Base-by-base conservation (phyloP, 2,113 vertebrate genomes). In the Addax nasomaculatus region DNA sequence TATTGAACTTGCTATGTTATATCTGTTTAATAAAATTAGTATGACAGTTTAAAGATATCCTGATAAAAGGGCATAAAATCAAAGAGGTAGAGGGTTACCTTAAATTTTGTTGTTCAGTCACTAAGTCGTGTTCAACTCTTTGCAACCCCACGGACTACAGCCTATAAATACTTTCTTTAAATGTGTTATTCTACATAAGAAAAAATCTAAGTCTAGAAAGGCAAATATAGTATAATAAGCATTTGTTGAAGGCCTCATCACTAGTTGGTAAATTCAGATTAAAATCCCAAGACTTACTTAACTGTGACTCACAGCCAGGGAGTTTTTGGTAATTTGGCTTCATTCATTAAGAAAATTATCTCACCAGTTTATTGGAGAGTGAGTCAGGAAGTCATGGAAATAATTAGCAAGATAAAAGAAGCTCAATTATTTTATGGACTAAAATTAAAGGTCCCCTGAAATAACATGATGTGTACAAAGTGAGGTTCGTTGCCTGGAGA, bases 401-500 rank as follows among this genome's bases (percentile, higher is more conserved):
- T 80, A 51, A 96, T 51, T 89, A 93, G 36, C 78, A 12, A 78
- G 30, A 36, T 43, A 67, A 57, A 84, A 53, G 78, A 84, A 97
- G n/a, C 78, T 96, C 21, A 58, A 6, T 93, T 30, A 33, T 51
- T 85, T 0, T 87, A 43, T 67, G 78, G 84, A 95, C 92, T 70
- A 87, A 84, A 85, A 62, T 57, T 57, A 62, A 97, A 98, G 95
- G 53, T 96, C 89, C 78, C 47, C 58, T 29, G 70, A 92, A 79
- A 19, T 0, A 7, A 93, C 2, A 27, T 11, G 84, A n/a, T 0
- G 0, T 15, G 5, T 0, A 0, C 89, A 58, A 53, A 55, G 55
- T 7, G 55, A 55, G 30, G 55, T 73, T 33, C 53, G 10, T 76
- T 91, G 81, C 51, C 64, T 89, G 15, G 51, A 30, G 0, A 0